Evolutionary conservation across 2,888 invertebrate species (phyloP).

Genomic region (Fragum fragum): DNA sequence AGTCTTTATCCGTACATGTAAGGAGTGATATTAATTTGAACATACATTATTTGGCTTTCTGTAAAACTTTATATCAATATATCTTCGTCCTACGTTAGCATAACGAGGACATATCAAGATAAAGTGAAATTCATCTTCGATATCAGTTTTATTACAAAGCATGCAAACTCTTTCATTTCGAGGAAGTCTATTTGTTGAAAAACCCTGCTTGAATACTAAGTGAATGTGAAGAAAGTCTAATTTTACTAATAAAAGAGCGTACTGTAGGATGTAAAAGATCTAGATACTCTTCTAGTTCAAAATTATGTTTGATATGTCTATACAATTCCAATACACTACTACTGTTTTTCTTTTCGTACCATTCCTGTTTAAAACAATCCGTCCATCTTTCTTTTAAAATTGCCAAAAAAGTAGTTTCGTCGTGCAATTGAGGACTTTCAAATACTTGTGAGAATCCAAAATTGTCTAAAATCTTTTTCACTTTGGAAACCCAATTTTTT

Average conservation of each 20-base stretch:
- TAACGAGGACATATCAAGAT: slow-evolving; percentile 15
- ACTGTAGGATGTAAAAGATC: slow-evolving; percentile 17
- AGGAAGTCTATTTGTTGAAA: slow-evolving; percentile 14
- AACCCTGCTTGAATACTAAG: slow-evolving; percentile 20
- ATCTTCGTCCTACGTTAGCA: not conserved
- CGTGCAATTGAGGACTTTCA: not conserved
- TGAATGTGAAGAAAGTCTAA: slow-evolving; percentile 20
- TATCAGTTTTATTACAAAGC: slow-evolving; percentile 19
- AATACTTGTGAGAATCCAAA: slow-evolving; percentile 19
- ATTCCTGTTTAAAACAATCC: slow-evolving; percentile 33
- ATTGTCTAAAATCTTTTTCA: slow-evolving; percentile 28
- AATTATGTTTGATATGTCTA: slow-evolving; percentile 6
- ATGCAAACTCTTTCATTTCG: slow-evolving; percentile 19
- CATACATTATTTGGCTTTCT: slow-evolving; percentile 10
- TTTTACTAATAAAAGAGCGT: not conserved
- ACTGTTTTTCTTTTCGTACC: not conserved
- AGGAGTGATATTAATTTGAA: not conserved
- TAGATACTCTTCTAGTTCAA: slow-evolving; percentile 18
- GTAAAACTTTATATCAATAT: slow-evolving; percentile 9
- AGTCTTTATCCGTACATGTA: not conserved
- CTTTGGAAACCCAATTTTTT: slow-evolving; percentile 17
- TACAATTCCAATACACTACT: slow-evolving; percentile 10
- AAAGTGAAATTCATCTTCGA: slow-evolving; percentile 33
- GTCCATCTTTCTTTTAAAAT: slow-evolving; percentile 19
- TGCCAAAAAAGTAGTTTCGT: not conserved